Evolutionary conservation across 2,888 invertebrate species (phyloP), one percentile per base, ranked within the genome.

Genomic region (Volucella zonaria): DNA sequence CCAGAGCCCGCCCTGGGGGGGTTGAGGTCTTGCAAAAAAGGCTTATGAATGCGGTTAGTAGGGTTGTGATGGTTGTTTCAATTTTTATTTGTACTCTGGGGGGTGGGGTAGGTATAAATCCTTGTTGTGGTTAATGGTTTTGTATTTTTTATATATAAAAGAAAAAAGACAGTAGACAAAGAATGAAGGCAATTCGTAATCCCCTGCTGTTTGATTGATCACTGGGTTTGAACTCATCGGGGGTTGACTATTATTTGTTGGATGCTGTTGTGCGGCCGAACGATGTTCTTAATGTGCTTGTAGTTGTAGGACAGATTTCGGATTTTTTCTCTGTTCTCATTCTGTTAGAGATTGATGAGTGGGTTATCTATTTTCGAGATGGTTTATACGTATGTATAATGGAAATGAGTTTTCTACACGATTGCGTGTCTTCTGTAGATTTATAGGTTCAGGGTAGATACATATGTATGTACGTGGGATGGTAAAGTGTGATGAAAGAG

Each of bases 141-240:
- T 59, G 40, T 14, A 52, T 45, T 62, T 54, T 52, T 73, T 73
- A 10, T 54, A 2, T 42, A 42, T 66, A 38, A 38, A 31, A 38
- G n/a, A 12, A 49, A 14, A 14, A 14, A 8, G 18, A 23, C 18
- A 23, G 2, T 23, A 56, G 31, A 8, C 1, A 56, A 66, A 66
- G 42, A 66, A 56, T 40, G 15, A 8, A 47, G 45, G 54, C 70
- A 47, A 64, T 74, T 64, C 56, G 54, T 74, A 56, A 58, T 42
- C 42, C 11, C 64, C 6, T 49, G 49, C 64, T 49, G 64, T 23
- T 56, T 74, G 64, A 74, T 74, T 64, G 74, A 74, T 74, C 49
- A 49, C 56, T 14, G 23, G 40, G 18, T 56, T 54, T 6, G 40
- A 49, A 14, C 14, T 15, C 52, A 43, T 11, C 42, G 40, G 51